phyloP scores from a whole-genome alignment of 2,113 vertebrate genomes.

The Chaetura pelagica region DNA sequence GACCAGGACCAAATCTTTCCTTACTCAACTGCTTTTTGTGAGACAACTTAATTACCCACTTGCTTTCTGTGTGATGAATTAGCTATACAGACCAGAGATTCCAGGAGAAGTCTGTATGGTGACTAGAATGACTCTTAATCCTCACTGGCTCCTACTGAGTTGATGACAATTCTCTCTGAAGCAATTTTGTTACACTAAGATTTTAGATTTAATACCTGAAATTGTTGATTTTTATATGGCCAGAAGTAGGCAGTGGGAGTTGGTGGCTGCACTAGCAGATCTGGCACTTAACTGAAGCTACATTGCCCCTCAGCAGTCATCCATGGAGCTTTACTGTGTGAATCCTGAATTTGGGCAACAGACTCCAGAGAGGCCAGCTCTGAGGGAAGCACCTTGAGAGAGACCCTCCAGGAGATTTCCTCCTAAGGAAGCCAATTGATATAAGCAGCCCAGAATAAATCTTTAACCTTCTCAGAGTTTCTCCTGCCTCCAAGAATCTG shows the following conservation, averaged over 20 bases:
- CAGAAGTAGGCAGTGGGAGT: background rate
- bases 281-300: background rate
- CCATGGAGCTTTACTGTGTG: background rate
- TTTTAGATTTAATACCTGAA: background rate
- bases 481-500: background rate
- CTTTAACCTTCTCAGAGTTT: background rate
- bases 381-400: background rate
- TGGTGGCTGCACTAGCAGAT: background rate
- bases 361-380: background rate
- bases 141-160: background rate
- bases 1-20: background rate
- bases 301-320: background rate
- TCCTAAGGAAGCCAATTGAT: background rate
- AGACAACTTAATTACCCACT: conserved; percentile 32
- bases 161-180: background rate
- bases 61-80: background rate
- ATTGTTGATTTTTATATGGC: background rate
- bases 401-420: background rate
- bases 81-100: background rate
- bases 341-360: background rate
- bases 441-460: background rate
- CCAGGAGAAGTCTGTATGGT: background rate
- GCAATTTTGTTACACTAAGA: background rate
- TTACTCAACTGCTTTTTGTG: conserved; percentile 8
- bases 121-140: background rate